Base-by-base conservation (phyloP, 53 echinoderm and acorn worm genomes). In the Hippasteria phrygiana region DNA sequence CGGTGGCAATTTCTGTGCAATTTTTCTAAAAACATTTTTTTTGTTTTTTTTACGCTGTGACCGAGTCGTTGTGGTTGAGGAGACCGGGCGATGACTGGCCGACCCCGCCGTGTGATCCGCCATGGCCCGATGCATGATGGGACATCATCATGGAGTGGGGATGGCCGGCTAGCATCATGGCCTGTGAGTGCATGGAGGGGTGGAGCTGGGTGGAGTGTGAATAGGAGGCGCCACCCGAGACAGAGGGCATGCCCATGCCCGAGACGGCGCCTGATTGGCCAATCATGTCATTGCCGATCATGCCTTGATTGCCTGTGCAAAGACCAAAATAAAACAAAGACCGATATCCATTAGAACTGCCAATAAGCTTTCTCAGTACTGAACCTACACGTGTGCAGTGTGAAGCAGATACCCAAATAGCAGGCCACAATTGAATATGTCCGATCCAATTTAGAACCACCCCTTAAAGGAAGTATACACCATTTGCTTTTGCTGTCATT, bases 171-270 rank as follows among this genome's bases (percentile, higher is more conserved):
- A 85, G 85, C 85, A 85, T 85, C 85, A 85, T 85, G 37, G 85
- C 90, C 71, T 90, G 90, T 31, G 93, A 93, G 90, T 93, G 93
- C 78, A 93, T 87, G 66, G 90, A 90, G 63, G 93, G 93, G 79
- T 93, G 93, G 27, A 93, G 78, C 90, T 90, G 93, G 87, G 93
- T 87, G 72, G 90, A 90, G 71, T 93, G 93, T 17, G 93, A 87
- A 46, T 93, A 90, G 46, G 93, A 87, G 59, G 86, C 87, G 27
- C 75, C 75, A 48, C 75, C 50, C 10, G 75, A 75, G 27, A 31
- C 47, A 0, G 75, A 50, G 43, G 62, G 76, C 62, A 75, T 64
- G 65, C 66, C 88, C 88, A 74, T 62, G 29, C 77, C 67, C 27
- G 78, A 67, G 63, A 88, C 65, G 22, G 78, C 63, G 24, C 62